Conservation (phyloP, 2,888 invertebrate species). For the Hirtodrosophila confusa region DNA sequence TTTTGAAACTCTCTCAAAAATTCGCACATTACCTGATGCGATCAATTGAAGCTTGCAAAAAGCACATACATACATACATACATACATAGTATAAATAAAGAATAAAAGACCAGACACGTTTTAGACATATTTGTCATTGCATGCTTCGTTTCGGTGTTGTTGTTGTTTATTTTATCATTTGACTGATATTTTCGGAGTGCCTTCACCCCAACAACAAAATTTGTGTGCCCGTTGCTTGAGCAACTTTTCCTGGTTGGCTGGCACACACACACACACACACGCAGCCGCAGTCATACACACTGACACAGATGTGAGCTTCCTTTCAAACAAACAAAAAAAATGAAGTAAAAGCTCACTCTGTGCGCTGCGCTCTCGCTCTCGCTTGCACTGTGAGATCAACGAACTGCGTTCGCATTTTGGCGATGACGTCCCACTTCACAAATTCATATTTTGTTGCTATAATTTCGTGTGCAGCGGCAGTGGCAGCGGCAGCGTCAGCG, state of each 20-base stretch:
- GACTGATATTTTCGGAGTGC: conserved; percentile 75
- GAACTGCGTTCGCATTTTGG: conserved; percentile 69
- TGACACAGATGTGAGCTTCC: conserved; percentile 51
- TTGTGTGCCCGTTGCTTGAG: conserved; percentile 46
- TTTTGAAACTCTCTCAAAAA: conserved; percentile 30
- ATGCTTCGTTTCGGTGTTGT: conserved; percentile 52
- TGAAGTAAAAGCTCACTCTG: conserved; percentile 61
- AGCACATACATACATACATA: neutral
- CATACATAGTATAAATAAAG: conserved; percentile 8
- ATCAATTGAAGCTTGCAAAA: conserved; percentile 57
- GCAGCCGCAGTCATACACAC: conserved; percentile 14
- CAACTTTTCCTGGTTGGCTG: conserved; percentile 60
- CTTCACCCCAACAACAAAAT: conserved; percentile 63
- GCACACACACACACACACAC: conserved; percentile 5
- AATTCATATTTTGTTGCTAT: conserved; percentile 68
- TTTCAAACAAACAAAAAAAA: conserved; percentile 38
- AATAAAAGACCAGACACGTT: conserved; percentile 67
- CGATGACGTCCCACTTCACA: conserved; percentile 65
- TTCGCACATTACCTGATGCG: conserved; percentile 66
- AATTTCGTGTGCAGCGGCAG: conserved; percentile 36
- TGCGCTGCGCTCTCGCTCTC: conserved; percentile 15
- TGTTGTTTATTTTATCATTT: conserved; percentile 70
- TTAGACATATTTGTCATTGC: conserved; percentile 67
- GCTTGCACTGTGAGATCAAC: conserved; percentile 59
- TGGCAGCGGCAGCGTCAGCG: conserved; percentile 24